Evolutionary conservation across 2,888 invertebrate species (phyloP).

Genomic region (Phyto melanocephala): DNA sequence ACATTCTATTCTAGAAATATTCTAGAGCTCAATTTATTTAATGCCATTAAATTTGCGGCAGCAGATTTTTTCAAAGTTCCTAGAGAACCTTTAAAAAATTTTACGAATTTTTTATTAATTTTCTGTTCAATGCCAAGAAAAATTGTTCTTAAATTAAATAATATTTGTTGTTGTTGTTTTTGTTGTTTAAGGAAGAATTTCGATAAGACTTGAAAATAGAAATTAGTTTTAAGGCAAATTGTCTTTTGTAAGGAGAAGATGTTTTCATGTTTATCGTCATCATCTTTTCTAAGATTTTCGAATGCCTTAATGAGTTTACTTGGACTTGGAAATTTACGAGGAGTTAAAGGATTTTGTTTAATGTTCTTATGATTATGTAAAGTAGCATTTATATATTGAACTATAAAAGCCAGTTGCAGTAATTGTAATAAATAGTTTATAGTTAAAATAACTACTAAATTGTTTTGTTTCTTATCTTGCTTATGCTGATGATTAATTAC

Average conservation of each 20-base stretch:
- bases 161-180: background rate
- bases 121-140: slow-evolving; percentile 54
- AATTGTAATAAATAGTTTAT: slow-evolving; percentile 44
- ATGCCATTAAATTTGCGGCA: slow-evolving; percentile 49
- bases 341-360: background rate
- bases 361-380: background rate
- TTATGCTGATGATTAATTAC: background rate
- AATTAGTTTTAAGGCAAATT: slow-evolving; percentile 2
- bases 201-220: background rate
- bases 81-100: slow-evolving; percentile 60
- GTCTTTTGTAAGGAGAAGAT: slow-evolving; percentile 4
- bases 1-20: slow-evolving; percentile 79
- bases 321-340: background rate
- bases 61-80: slow-evolving; percentile 39
- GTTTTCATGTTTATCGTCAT: background rate
- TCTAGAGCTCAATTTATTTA: slow-evolving; percentile 72
- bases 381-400: slow-evolving; percentile 39
- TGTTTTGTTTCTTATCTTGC: slow-evolving; percentile 29
- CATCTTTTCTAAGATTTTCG: background rate
- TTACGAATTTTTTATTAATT: slow-evolving; percentile 40
- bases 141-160: slow-evolving; percentile 23
- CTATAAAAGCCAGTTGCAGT: slow-evolving; percentile 61
- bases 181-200: background rate
- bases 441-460: slow-evolving; percentile 58
- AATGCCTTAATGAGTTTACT: background rate